Evolutionary conservation across 2,113 vertebrate genomes (phyloP), one percentile per base, ranked within the genome.

Genomic region (Anhinga anhinga): DNA sequence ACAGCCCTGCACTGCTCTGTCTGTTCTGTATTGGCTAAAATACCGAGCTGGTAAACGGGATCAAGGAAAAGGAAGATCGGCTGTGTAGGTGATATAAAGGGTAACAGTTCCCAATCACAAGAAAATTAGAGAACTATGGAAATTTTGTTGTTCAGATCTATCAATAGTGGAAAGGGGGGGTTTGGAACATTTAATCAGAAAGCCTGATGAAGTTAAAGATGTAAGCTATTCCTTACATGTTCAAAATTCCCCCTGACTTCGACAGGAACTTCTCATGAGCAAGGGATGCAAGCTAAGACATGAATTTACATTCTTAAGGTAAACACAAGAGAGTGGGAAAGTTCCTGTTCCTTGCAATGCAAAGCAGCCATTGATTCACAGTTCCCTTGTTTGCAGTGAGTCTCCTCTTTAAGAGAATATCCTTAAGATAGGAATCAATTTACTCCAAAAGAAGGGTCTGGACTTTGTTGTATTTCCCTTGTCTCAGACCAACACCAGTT

Each of bases 21-120:
- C 19, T 80, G 8, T 25, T 71, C 26, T 2, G 0, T n/a, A 23
- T 52, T 49, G 15, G 3, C 50, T 93, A 53, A 77, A 80, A 40
- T 3, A 21, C 42, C 13, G 9, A 36, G 13, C 22, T 71, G 23
- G 12, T 53, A 50, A 56, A 81, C 38, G 11, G 40, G 10, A 61
- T 49, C 44, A 65, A 21, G 7, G 23, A 56, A 82, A 90, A 66
- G 11, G 14, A 88, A 81, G 22, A 30, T 8, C 2, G 0, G 15
- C 7, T 1, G 0, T 0, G 0, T 10, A 56, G 20, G 9, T 21
- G 2, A n/a, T 49, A 42, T 15, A 77, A 94, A 83, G 5, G 2
- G 14, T 62, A 88, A 45, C 27, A 70, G 81, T 55, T 82, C 10
- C 11, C 16, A 12, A 34, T 23, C 14, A 36, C 30, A 71, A 73